A percentile compares a stretch with the other conserved stretches of the same genome.
Evolutionary conservation across 1,140 invertebrate genomes (phyloP).

Genomic region (Sinella curviseta): DNA sequence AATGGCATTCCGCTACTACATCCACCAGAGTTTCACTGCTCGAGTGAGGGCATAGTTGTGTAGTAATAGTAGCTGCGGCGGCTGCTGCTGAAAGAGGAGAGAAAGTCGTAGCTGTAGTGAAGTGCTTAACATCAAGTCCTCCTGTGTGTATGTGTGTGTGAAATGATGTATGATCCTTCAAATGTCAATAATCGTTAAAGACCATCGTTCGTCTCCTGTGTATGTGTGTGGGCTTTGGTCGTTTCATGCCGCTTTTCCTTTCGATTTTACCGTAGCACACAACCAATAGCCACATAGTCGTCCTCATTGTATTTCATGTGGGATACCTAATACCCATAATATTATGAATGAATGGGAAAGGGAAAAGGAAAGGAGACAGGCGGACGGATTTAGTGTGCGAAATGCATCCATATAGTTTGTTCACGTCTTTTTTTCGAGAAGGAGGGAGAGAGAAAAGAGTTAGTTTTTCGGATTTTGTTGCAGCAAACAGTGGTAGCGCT

Average conservation of each 20-base stretch:
- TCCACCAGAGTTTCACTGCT: background rate
- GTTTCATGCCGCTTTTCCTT: background rate
- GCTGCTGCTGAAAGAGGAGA: too few relatives aligned
- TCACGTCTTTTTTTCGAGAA: too few relatives aligned
- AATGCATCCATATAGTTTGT: too few relatives aligned
- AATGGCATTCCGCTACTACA: background rate
- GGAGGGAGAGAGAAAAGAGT: background rate
- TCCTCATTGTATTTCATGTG: too few relatives aligned
- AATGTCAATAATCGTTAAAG: constrained; percentile 26
- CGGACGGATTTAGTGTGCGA: too few relatives aligned
- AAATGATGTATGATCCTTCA: constrained; percentile 21
- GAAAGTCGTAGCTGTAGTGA: too few relatives aligned
- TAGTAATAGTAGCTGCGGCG: too few relatives aligned
- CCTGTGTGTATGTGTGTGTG: background rate
- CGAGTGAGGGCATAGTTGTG: too few relatives aligned
- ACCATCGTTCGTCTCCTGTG: background rate
- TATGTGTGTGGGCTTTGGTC: background rate
- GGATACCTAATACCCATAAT: background rate
- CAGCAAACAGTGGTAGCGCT: background rate
- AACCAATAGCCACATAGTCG: too few relatives aligned
- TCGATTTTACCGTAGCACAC: background rate
- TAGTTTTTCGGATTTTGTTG: background rate
- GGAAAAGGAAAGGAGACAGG: too few relatives aligned
- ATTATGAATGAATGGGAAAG: too few relatives aligned
- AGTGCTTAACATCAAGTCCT: background rate